phyloP scores from a whole-genome alignment of 2,113 vertebrate genomes.

The Myrmecophaga tridactyla region DNA sequence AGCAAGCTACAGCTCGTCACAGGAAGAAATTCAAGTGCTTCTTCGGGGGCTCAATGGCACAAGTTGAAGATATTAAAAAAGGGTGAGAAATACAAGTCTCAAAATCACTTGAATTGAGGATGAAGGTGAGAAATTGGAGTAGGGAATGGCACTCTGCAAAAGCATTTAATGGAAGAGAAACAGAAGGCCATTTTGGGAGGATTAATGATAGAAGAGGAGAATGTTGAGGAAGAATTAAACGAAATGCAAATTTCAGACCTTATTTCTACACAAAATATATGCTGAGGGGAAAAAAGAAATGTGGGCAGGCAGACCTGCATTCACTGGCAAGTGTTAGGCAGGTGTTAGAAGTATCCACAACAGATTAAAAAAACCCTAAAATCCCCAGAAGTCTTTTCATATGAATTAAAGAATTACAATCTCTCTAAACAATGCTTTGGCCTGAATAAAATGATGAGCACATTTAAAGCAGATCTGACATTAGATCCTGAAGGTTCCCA shows the following conservation, averaged over 20 bases:
- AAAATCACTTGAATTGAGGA: too few species aligned
- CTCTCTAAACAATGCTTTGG: neutral
- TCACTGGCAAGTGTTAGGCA: too few species aligned
- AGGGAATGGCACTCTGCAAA: neutral
- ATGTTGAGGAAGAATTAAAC: neutral
- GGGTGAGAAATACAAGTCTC: neutral
- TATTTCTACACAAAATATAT: neutral
- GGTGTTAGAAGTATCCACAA: neutral
- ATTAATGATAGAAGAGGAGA: neutral
- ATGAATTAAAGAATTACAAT: neutral
- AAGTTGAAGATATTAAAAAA: neutral
- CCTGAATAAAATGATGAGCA: neutral
- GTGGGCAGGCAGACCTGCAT: neutral
- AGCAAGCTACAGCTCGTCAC: neutral
- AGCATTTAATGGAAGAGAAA: neutral
- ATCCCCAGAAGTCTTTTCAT: neutral
- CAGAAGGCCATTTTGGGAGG: neutral
- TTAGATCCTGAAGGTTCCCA: slow-evolving; percentile 50
- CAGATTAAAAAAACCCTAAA: neutral
- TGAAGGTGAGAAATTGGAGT: neutral
- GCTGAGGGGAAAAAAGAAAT: neutral
- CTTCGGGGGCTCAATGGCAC: too few species aligned
- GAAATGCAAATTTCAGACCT: neutral
- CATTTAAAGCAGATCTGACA: neutral
- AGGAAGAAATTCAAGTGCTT: neutral